phyloP scores from a whole-genome alignment of 2,888 invertebrate species.

The Synanthedon formicaeformis region DNA sequence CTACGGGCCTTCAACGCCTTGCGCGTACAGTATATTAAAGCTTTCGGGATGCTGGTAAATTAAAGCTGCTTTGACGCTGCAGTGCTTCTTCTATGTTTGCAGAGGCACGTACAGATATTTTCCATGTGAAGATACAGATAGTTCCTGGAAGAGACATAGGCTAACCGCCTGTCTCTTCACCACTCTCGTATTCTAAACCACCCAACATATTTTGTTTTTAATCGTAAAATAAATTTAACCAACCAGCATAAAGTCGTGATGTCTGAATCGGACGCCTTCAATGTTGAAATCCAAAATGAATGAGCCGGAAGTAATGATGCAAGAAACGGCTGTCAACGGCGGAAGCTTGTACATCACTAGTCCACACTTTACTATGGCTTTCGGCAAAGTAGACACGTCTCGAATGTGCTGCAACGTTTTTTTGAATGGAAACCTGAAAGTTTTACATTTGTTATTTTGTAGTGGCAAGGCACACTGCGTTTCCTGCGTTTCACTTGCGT shows the following conservation, averaged over 20 bases:
- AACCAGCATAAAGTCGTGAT: slow-evolving; percentile 52
- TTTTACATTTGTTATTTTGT: not conserved
- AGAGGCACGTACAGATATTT: too few relatives aligned
- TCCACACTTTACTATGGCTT: slow-evolving; percentile 62
- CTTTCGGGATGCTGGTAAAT: too few relatives aligned
- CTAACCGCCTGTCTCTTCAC: too few relatives aligned
- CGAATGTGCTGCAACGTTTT: slow-evolving; percentile 49
- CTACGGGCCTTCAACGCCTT: too few relatives aligned
- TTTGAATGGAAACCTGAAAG: slow-evolving; percentile 52
- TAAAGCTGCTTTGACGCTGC: too few relatives aligned
- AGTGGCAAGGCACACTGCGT: not conserved
- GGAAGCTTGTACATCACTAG: slow-evolving; percentile 56
- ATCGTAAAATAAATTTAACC: too few relatives aligned
- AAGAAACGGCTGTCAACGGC: slow-evolving; percentile 52
- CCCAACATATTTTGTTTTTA: not conserved
- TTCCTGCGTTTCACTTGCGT: not conserved
- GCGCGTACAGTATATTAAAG: too few relatives aligned
- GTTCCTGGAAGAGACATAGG: too few relatives aligned
- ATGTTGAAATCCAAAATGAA: slow-evolving; percentile 62
- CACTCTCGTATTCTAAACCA: too few relatives aligned
- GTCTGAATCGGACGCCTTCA: slow-evolving; percentile 54
- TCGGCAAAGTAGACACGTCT: slow-evolving; percentile 49
- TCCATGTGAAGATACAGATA: too few relatives aligned
- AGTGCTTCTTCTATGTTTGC: too few relatives aligned
- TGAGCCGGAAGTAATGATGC: slow-evolving; percentile 58